phyloP scores from a whole-genome alignment of 2,888 invertebrate genomes.

The Noctua janthe region DNA sequence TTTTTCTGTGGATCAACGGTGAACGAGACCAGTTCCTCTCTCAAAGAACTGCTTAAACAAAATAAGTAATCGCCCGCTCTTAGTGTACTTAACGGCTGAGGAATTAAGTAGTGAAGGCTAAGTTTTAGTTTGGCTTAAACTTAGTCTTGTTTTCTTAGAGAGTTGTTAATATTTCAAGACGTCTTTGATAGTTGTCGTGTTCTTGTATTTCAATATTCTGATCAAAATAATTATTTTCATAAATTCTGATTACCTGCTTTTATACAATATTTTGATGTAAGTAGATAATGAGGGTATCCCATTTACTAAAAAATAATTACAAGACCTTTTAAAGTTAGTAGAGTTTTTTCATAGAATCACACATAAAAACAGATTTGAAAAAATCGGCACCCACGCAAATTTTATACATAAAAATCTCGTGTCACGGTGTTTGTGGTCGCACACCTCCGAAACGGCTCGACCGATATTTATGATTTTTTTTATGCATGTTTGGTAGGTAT shows the following conservation, averaged over 20 bases:
- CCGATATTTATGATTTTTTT: too few species aligned
- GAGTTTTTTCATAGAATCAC: neutral
- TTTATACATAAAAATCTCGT: too few species aligned
- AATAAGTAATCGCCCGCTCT: conserved; percentile 52
- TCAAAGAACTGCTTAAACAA: conserved; percentile 49
- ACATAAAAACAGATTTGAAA: neutral
- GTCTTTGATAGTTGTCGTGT: neutral
- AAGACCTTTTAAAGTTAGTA: neutral
- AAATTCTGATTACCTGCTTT: neutral
- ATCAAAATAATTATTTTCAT: neutral
- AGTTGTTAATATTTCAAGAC: neutral
- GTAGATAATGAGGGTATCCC: neutral
- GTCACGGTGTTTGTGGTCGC: too few species aligned
- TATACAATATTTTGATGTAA: neutral
- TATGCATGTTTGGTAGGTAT: too few species aligned
- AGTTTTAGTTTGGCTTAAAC: conserved; percentile 41
- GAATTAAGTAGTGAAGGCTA: conserved; percentile 38
- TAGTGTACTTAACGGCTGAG: conserved; percentile 43
- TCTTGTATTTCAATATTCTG: neutral
- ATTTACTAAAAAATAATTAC: neutral
- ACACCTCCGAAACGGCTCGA: too few species aligned
- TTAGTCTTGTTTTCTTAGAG: conserved; percentile 11
- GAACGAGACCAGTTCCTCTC: conserved; percentile 10
- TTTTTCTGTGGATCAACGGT: neutral
- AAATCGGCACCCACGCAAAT: too few species aligned